phyloP scores from a whole-genome alignment of 2,797 vertebrate genomes.

The Periparus ater region DNA sequence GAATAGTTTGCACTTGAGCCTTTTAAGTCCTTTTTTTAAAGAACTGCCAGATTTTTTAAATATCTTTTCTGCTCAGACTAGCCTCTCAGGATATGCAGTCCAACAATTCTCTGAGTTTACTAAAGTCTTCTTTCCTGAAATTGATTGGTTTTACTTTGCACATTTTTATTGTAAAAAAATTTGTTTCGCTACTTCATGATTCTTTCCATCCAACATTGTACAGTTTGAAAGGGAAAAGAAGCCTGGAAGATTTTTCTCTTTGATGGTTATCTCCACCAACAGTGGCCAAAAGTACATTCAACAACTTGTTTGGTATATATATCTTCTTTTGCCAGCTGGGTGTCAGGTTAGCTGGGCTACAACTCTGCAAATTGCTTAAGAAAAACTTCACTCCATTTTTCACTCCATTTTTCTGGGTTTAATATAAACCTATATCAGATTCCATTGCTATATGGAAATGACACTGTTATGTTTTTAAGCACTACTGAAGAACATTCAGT shows the following conservation, averaged over 20 bases:
- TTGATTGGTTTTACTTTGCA: neutral
- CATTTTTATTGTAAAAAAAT: neutral
- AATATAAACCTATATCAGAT: neutral
- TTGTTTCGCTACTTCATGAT: neutral
- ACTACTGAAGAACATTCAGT: neutral
- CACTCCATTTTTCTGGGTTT: neutral
- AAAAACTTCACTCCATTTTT: neutral
- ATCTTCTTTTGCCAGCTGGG: neutral
- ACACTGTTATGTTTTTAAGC: neutral
- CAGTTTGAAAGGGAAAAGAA: neutral
- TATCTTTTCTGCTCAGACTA: neutral
- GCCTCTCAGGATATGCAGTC: neutral
- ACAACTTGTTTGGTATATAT: neutral
- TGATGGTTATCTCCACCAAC: neutral
- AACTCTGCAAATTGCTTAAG: neutral
- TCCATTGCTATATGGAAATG: neutral
- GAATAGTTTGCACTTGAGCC: neutral
- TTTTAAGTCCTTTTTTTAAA: slow-evolving; percentile 15
- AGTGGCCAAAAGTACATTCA: neutral
- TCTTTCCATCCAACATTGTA: neutral
- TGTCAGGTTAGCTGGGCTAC: neutral
- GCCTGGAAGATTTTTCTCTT: neutral
- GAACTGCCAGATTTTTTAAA: neutral
- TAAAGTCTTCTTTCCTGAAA: neutral
- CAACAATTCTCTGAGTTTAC: neutral